Evolutionary conservation across 2,888 invertebrate genomes (phyloP).

Genomic region (Deilephila elpenor): DNA sequence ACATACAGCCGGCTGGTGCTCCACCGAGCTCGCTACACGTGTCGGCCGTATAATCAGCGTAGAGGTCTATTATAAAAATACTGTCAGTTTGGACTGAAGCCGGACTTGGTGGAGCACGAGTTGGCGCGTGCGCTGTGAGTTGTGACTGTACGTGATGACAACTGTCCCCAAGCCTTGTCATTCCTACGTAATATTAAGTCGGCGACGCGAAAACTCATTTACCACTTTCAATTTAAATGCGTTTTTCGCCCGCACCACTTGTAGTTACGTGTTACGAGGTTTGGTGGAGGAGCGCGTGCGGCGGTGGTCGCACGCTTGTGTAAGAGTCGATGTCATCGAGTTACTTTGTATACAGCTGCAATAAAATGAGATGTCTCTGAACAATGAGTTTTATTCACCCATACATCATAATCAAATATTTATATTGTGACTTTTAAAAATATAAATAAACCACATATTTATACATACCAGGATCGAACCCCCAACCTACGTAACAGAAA

Average conservation of each 20-base stretch:
- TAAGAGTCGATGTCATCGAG: slow-evolving; percentile 2
- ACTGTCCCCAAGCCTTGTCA: not conserved
- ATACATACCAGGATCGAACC: too few relatives aligned
- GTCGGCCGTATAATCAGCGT: too few relatives aligned
- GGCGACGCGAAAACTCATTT: not conserved
- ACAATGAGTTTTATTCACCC: not conserved
- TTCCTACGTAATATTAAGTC: not conserved
- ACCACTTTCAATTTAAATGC: not conserved
- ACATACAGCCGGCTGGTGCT: not conserved
- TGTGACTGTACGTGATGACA: slow-evolving; percentile 1
- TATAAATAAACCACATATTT: too few relatives aligned
- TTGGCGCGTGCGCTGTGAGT: not conserved
- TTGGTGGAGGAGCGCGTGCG: not conserved
- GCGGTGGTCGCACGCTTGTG: not conserved
- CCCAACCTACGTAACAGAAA: too few relatives aligned
- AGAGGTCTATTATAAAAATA: not conserved
- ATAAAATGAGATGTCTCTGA: slow-evolving; percentile 21
- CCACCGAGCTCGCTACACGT: not conserved
- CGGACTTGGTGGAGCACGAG: not conserved
- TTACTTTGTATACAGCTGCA: slow-evolving; percentile 21
- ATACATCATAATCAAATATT: too few relatives aligned
- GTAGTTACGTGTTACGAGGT: not conserved
- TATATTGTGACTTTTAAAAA: too few relatives aligned
- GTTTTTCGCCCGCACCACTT: not conserved
- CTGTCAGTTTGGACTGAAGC: not conserved